phyloP scores from a whole-genome alignment of 2,113 vertebrate genomes.

The Lepisosteus oculatus region DNA sequence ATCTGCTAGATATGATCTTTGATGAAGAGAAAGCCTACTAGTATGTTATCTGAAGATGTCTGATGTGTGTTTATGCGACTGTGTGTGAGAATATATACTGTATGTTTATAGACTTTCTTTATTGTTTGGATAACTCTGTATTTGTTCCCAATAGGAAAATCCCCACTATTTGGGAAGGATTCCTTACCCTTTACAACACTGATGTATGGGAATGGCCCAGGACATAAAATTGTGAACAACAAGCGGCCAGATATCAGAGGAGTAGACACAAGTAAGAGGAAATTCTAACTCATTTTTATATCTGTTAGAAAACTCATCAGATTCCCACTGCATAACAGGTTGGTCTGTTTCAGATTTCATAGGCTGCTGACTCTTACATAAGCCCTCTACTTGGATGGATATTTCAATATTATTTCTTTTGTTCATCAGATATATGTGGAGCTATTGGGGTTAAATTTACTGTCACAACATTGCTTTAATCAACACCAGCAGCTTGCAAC shows the following conservation, averaged over 20 bases:
- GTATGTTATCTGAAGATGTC: neutral
- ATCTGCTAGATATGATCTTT: no score
- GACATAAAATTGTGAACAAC: constrained; percentile 54
- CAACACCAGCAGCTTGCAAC: no score
- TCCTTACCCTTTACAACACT: constrained; percentile 62
- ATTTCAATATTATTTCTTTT: no score
- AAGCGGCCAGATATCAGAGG: constrained; percentile 55
- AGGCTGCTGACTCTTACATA: no score
- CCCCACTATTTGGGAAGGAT: constrained; percentile 59
- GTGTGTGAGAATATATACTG: neutral
- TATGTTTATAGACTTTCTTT: neutral
- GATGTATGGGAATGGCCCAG: constrained; percentile 71
- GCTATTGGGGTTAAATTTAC: no score
- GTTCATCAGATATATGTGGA: no score
- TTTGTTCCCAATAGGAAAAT: constrained; percentile 55
- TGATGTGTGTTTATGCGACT: neutral
- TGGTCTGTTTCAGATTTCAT: no score
- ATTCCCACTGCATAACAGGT: no score
- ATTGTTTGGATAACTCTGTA: neutral
- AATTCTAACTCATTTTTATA: neutral
- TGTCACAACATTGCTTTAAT: no score
- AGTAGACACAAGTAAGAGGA: constrained; percentile 60
- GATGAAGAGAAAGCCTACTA: no score
- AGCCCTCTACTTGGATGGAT: no score
- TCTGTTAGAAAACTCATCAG: no score